Evolutionary conservation across 2,888 invertebrate species (phyloP), one percentile per base, ranked within the genome.

Genomic region (Ophion ellenae): DNA sequence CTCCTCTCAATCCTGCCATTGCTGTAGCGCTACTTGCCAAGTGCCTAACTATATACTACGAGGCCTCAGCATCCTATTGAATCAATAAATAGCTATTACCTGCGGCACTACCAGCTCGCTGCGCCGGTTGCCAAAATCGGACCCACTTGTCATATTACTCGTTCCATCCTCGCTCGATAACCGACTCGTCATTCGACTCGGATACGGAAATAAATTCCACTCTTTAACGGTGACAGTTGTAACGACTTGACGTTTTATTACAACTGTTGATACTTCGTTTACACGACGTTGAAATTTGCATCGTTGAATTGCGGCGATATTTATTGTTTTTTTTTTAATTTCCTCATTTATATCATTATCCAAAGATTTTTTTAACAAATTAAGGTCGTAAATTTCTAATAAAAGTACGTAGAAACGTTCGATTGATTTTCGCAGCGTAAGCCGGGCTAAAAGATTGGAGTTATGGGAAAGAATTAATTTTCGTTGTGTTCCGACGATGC

Each of bases 61-160:
- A 57, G 78, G 87, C 88, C 75, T 87, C 90, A 87, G 88, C 87
- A 74, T 81, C 73, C 84, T 86, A 90, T 89, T 89, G 89, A 91
- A 91, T 91, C 91, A 89, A 91, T 91, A 90, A 91, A 91, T 91
- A 90, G 88, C 89, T 88, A 87, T 87, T 81, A 81, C 73, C 81
- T 74, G 81, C 47, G 57, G 53, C 59, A 87, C 88, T 88, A 83
- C 87, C 87, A 82, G 84, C 87, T 88, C 84, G 86, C 40, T 24
- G 86, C 79, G 87, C 87, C 87, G 89, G 89, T 89, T 89, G 87
- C 81, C 85, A 74, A 78, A 80, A 45, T 80, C 80, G n/a, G 10
- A 66, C 64, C 10, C n/a, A 80, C 36, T 80, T 20, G 57, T 64
- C 78, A 24, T 57, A 71, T 59, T 66, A 17, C 40, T 20, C 53